These are phyloP conservation scores for Aplysina aerophoba DNA, from an alignment of 37 sponge, comb jelly and placozoan species.

Conservation along the genomic window DNA sequence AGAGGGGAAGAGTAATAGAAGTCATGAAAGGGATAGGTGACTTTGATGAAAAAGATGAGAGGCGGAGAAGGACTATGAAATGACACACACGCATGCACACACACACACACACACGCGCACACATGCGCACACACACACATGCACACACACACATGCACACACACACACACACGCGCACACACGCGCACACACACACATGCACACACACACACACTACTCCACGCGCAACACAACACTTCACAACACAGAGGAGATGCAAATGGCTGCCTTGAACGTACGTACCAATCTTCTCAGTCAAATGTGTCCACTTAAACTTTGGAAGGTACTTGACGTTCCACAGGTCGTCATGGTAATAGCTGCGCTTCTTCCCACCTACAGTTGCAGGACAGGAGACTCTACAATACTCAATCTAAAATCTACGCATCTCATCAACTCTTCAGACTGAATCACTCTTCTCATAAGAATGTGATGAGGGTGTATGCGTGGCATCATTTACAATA, in stretches of 20 bases:
- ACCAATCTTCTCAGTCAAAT: conserved; percentile 95
- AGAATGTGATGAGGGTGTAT: conserved; percentile 86
- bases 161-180: background rate
- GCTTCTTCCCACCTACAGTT: conserved; percentile 77
- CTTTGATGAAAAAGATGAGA: background rate
- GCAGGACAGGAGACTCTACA: background rate
- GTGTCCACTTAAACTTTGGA: conserved; percentile 91
- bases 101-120: background rate
- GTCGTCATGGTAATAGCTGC: conserved; percentile 91
- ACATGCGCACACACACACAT: background rate
- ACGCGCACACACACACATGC: background rate
- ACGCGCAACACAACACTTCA: background rate
- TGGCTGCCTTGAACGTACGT: background rate
- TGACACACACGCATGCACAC: background rate
- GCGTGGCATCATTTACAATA: too few species aligned
- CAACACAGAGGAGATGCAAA: conserved; percentile 20
- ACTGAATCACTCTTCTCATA: conserved; percentile 31
- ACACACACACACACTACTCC: background rate
- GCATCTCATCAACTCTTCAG: background rate
- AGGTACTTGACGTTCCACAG: conserved; percentile 97
- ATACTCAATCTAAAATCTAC: background rate
- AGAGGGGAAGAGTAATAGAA: too few species aligned
- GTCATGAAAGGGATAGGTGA: background rate
- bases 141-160: background rate
- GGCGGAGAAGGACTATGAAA: background rate